These are phyloP conservation scores for Agrilus cyanescens DNA, from an alignment of 2,888 invertebrate species.

Conservation along the genomic window DNA sequence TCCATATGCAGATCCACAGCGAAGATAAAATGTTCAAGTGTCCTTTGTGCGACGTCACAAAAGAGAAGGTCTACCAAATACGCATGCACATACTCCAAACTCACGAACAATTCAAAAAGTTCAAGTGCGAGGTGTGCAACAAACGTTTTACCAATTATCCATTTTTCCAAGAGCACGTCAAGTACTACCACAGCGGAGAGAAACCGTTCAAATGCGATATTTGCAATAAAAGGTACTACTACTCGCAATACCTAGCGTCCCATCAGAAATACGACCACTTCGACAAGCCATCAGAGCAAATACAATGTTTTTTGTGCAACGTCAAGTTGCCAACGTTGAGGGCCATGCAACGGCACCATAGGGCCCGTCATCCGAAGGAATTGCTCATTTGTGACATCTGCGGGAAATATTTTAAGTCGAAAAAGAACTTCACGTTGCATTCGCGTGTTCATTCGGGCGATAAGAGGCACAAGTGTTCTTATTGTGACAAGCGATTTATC, in stretches of 20 bases:
- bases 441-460: slow-evolving; percentile 32
- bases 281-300: too few relatives aligned
- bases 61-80: background rate
- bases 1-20: slow-evolving; percentile 1
- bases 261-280: too few relatives aligned
- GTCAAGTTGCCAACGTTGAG: too few relatives aligned
- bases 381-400: slow-evolving; percentile 26
- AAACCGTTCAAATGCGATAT: slow-evolving; percentile 34
- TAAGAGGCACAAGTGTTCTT: slow-evolving; percentile 10
- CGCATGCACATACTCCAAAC: background rate
- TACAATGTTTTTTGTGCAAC: too few relatives aligned
- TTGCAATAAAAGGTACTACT: slow-evolving; percentile 19
- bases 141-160: background rate
- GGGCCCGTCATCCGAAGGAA: too few relatives aligned
- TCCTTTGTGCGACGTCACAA: background rate
- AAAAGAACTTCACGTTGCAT: slow-evolving; percentile 28
- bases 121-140: slow-evolving; percentile 6
- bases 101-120: slow-evolving; percentile 5
- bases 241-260: too few relatives aligned
- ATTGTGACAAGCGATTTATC: slow-evolving; percentile 12
- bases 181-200: slow-evolving; percentile 33
- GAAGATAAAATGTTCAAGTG: too few relatives aligned
- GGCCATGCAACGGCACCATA: too few relatives aligned
- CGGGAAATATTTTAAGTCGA: slow-evolving; percentile 30
- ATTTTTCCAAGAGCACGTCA: slow-evolving; percentile 5